Base-by-base conservation (phyloP, 2,888 invertebrate species). In the Sinodicranocentrus sp. region DNA sequence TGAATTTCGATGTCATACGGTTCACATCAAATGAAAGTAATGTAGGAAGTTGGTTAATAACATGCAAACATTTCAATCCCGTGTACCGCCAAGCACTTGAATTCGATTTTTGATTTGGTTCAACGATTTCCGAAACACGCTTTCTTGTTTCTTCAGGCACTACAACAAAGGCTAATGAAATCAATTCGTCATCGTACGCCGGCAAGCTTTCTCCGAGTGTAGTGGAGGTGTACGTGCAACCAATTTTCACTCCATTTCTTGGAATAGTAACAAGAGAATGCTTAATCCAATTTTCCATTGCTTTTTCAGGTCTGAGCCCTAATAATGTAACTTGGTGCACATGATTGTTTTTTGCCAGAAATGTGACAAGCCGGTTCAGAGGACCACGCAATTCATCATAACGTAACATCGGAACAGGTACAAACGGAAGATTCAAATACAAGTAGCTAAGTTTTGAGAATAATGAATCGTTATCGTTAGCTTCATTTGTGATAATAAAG, bases 261-360 rank as follows among this genome's bases (percentile, higher is more conserved):
- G 67, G 67, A 21, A 67, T 67, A 6, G 67, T 67, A 8, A 67
- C 25, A 5, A 67, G 23, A 8, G 67, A 67, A 15, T 44, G 2
- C 15, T 44, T 28, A 23, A 67, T 67, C 67, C 67, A 67, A 67
- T 67, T 44, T 25, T 67, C 67, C 67, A 67, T 44, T 21, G 15
- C 44, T 44, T 19, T 23, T 6, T 23, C 67, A 13, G 67, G 67
- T 44, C 67, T 6, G 1, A 67, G 25, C 1, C 67, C 67, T 21
- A 10, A 21, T 13, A 67, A 23, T 5, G 19, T 15, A 21, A 44
- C 44, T 13, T 39, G 39, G 2, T 44, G 67, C 2, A 44, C 5
- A 5, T 39, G 39, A 23, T 67, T 23, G 15, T 67, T 67, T n/a
- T 44, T 67, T 13, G 67, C 67, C 0, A 67, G 44, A 25, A 67